Conservation (phyloP, 2,113 vertebrate species). For the Atherinomorus stipes region DNA sequence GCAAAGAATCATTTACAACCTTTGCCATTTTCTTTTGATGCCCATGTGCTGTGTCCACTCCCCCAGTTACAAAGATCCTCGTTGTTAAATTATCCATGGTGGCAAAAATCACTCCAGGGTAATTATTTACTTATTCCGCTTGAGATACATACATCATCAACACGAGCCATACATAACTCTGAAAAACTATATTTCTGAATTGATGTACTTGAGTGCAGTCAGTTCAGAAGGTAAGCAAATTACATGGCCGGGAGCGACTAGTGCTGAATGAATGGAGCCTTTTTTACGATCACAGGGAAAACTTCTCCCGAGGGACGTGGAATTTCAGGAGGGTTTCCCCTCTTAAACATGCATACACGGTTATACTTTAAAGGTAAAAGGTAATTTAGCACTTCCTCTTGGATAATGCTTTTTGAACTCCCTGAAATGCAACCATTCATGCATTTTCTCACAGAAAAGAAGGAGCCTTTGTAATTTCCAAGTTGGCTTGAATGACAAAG, state of each 20-base stretch:
- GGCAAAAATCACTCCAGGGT: constrained; percentile 12
- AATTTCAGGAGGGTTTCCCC: constrained; percentile 83
- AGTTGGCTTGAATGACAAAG: constrained; percentile 6
- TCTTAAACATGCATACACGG: constrained; percentile 90
- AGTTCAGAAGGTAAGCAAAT: constrained; percentile 91
- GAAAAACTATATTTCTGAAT: constrained; percentile 78
- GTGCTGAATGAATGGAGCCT: constrained; percentile 89
- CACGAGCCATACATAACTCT: constrained; percentile 71
- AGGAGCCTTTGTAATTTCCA: constrained; percentile 9
- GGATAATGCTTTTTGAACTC: constrained; percentile 85
- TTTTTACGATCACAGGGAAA: constrained; percentile 87
- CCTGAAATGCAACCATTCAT: constrained; percentile 86
- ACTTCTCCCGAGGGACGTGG: constrained; percentile 85
- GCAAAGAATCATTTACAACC: too few relatives aligned
- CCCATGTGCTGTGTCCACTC: neutral
- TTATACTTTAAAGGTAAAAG: constrained; percentile 90
- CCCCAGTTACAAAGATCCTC: constrained; percentile 26
- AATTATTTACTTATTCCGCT: constrained; percentile 35
- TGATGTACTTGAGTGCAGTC: constrained; percentile 86
- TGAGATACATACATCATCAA: neutral
- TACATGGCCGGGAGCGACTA: constrained; percentile 86
- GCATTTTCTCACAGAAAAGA: constrained; percentile 54
- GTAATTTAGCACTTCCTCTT: constrained; percentile 92
- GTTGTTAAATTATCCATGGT: constrained; percentile 26
- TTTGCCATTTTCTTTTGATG: neutral